Evolutionary conservation across 64 coral and sea anemone species (phyloP).

Genomic region (Porites australiensis): DNA sequence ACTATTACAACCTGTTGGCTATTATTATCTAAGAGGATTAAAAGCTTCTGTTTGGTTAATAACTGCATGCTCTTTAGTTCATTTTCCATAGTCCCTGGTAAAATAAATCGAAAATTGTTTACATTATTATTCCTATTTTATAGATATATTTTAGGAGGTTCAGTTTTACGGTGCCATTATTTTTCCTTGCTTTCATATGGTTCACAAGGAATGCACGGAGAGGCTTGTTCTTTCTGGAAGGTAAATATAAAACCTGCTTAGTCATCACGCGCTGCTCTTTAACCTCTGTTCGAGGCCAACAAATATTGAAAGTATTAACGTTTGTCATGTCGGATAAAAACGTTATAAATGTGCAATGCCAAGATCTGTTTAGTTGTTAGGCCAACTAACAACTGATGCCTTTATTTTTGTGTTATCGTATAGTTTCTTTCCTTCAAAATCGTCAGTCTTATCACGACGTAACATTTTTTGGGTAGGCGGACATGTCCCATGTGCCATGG

Average conservation of each 20-base stretch:
- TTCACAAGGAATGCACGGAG: slow-evolving; percentile 7
- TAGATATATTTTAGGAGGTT: slow-evolving; percentile 6
- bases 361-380: no score
- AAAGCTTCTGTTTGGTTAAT: no score
- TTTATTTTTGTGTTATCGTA: neutral
- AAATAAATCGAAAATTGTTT: neutral
- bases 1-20: no score
- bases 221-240: slow-evolving; percentile 8
- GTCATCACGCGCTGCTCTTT: no score
- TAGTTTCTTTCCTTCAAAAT: neutral
- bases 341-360: no score
- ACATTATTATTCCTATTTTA: neutral
- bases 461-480: neutral
- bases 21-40: no score
- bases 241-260: neutral
- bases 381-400: neutral
- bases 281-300: no score
- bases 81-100: no score
- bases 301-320: neutral
- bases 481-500: neutral
- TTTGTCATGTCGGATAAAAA: neutral
- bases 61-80: no score
- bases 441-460: neutral
- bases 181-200: slow-evolving; percentile 46
- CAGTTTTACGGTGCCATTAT: slow-evolving; percentile 8